Evolutionary conservation across 1,140 invertebrate genomes (phyloP).

Genomic region (Dendroctonus ponderosae): DNA sequence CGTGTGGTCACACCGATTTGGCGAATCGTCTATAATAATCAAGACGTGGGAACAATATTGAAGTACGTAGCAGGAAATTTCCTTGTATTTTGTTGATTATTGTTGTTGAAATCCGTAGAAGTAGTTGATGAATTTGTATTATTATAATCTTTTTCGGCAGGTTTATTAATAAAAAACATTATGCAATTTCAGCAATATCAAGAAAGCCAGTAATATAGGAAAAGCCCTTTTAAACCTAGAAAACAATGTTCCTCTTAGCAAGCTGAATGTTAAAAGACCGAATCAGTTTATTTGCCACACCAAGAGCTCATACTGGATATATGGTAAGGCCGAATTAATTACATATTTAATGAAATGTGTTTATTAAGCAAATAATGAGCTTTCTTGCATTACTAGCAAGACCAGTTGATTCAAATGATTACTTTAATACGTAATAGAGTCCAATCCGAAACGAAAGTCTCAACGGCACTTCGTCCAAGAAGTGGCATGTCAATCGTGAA

Average conservation of each 20-base stretch:
- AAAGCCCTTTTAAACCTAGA: conserved; percentile 44
- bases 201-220: conserved; percentile 41
- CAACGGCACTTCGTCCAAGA: too few species aligned
- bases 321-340: conserved; percentile 46
- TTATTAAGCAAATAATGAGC: neutral
- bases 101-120: neutral
- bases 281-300: conserved; percentile 47
- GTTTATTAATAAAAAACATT: too few species aligned
- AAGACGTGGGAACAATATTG: conserved; percentile 41
- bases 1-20: conserved; percentile 38
- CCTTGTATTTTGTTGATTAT: neutral
- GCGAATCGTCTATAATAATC: conserved; percentile 41
- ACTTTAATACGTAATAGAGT: too few species aligned
- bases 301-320: conserved; percentile 44
- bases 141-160: too few species aligned
- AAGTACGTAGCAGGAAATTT: conserved; percentile 29
- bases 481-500: too few species aligned
- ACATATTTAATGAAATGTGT: neutral
- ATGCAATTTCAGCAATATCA: conserved; percentile 39
- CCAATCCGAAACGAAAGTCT: too few species aligned
- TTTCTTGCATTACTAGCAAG: neutral
- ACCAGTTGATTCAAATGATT: too few species aligned
- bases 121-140: conserved; percentile 1
- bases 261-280: conserved; percentile 43
- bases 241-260: conserved; percentile 40